Base-by-base conservation (phyloP, 2,888 invertebrate genomes). In the Yponomeuta malinellus region DNA sequence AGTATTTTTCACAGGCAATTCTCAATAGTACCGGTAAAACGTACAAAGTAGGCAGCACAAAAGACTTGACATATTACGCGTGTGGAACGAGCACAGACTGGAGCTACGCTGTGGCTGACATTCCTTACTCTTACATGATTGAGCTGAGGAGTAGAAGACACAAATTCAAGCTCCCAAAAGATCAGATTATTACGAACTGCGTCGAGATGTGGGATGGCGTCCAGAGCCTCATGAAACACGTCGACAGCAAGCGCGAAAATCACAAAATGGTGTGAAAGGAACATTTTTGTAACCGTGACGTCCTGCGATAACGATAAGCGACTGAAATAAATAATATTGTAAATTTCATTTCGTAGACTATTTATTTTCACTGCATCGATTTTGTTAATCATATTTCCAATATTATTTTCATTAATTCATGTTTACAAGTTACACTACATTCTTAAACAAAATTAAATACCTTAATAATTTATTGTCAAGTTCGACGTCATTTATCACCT, bases 11-110 rank as follows among this genome's bases (percentile, higher is more conserved):
- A 1, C 43, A 43, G 92, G 87, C 89, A 63, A 92, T 92, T 72
- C 83, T 82, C 74, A 85, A 90, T 66, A 82, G 79, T 29, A 82
- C 80, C 8, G 90, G 90, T 1, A 82, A 81, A 74, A 88, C 80
- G 10, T 92, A 91, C 74, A 89, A 86, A 76, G 92, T 91, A 5
- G 92, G 92, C 0, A 85, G 83, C 71, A 90, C 90, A 0, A 89
- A 88, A 73, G 92, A 92, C 72, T 77, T 92, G 65, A 92, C 90
- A 0, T 92, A 91, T 75, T 80, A 77, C 67, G 91, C 91, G 0
- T 90, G 90, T 64, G 91, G 91, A 0, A 91, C 91, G 65, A 89
- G 90, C 67, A 90, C 80, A 2, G 91, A 92, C 72, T 92, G 91
- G 91, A 89, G 90, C 70, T 91, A 92, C 71, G 84, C 81, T 0